phyloP scores from a whole-genome alignment of 2,113 vertebrate genomes.

The Okapia johnstoni region DNA sequence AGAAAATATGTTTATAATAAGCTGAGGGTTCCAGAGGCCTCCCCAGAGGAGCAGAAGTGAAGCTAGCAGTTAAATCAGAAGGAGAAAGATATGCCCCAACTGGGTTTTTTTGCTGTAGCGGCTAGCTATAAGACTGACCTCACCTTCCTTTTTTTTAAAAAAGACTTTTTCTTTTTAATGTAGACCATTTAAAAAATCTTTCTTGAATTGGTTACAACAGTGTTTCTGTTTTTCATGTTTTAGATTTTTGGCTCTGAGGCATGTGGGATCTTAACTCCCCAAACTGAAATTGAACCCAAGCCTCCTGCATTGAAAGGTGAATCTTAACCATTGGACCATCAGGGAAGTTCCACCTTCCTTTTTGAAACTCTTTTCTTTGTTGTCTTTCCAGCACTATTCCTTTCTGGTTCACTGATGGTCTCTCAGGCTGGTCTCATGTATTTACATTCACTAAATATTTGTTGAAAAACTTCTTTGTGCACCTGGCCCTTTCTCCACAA shows the following conservation, averaged over 20 bases:
- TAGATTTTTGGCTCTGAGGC: neutral
- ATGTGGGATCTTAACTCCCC: neutral
- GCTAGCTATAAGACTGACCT: neutral
- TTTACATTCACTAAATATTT: conserved; percentile 11
- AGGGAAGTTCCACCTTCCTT: neutral
- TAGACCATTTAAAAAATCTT: neutral
- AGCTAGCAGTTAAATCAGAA: neutral
- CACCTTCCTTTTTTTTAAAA: neutral
- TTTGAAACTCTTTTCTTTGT: neutral
- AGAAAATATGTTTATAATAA: neutral
- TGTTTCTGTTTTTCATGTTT: neutral
- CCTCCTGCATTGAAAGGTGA: neutral
- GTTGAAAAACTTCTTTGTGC: neutral
- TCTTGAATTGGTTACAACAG: neutral
- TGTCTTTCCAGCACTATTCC: neutral
- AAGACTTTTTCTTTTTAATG: neutral
- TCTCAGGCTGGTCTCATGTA: neutral
- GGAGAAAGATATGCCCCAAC: neutral
- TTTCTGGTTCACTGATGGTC: neutral
- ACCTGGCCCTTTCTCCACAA: neutral
- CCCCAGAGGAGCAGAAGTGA: neutral
- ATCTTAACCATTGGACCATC: neutral
- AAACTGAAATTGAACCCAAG: neutral
- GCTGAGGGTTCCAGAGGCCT: neutral
- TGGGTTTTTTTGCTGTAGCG: neutral